A percentile compares a stretch with the other conserved stretches of the same genome.
Evolutionary conservation across 2,888 invertebrate species (phyloP).

Genomic region (Saturnia pavonia): DNA sequence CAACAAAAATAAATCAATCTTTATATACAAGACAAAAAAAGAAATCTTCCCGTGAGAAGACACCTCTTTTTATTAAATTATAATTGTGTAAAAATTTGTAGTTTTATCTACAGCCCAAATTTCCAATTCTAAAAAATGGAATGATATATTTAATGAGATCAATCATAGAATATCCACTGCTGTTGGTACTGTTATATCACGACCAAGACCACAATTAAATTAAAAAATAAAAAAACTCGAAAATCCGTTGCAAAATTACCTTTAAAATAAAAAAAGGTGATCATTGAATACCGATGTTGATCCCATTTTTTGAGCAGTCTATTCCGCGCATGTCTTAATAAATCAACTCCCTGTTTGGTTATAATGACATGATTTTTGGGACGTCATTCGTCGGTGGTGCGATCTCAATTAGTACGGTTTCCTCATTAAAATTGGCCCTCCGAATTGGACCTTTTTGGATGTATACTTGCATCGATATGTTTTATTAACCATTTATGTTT

Average conservation of each 20-base stretch:
- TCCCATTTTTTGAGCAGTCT: slow-evolving; percentile 67
- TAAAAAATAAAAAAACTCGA: slow-evolving; percentile 1
- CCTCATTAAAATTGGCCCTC: slow-evolving; percentile 73
- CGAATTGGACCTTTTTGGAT: slow-evolving; percentile 57
- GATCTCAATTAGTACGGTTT: slow-evolving; percentile 79
- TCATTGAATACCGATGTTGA: slow-evolving; percentile 38
- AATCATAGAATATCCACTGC: not conserved
- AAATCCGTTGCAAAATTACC: slow-evolving; percentile 3
- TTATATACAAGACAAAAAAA: too few relatives aligned
- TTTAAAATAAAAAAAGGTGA: slow-evolving; percentile 34
- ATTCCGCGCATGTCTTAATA: slow-evolving; percentile 70
- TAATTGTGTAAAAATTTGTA: not conserved
- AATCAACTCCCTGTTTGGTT: slow-evolving; percentile 73
- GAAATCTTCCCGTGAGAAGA: not conserved
- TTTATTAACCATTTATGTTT: not conserved
- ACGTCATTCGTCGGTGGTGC: slow-evolving; percentile 60
- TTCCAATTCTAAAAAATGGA: not conserved
- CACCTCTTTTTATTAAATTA: not conserved
- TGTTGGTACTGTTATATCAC: not conserved
- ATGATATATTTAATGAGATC: not conserved
- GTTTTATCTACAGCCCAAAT: not conserved
- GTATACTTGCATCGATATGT: slow-evolving; percentile 48
- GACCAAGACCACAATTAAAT: not conserved
- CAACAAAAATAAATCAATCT: too few relatives aligned
- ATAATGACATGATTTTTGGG: slow-evolving; percentile 75